Base-by-base conservation (phyloP, 2,797 vertebrate species). In the Phalloptychus januarius region DNA sequence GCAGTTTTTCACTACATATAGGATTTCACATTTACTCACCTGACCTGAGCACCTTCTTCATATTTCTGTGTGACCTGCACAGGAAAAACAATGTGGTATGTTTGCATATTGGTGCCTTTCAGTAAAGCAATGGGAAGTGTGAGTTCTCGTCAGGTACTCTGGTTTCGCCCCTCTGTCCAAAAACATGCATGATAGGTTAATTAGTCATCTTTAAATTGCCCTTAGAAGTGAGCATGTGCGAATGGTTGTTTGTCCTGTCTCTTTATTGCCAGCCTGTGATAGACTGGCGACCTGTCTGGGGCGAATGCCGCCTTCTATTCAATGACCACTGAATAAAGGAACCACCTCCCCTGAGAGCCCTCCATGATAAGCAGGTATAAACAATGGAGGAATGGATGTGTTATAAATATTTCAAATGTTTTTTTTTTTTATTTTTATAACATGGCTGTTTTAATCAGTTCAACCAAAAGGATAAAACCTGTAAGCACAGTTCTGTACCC, bases 401-500 rank as follows among this genome's bases (percentile, higher is more conserved):
- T 25, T 13, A 63, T 78, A 56, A 74, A 78, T 73, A 81, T 80
- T 88, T 87, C 8, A 75, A 78, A 79, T 76, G 42, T 74, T 77
- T 31, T 71, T 77, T 75, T 56, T 11, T 28, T 56, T 54, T 5
- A n/a, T 54, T 88, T 85, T 80, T 84, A 74, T 83, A 63, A 25
- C 48, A 2, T 56, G 33, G 36, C 75, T 69, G 72, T 85, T 89
- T 89, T 78, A 79, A 79, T 78, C 71, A 83, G 71, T 74, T 86
- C 48, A 81, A 77, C 75, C 75, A 69, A 77, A 86, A 89, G 82
- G 36, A 65, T 33, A 81, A 54, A 76, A 76, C 80, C 74, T 71
- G 76, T 25, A 6, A 89, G 79, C 75, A 42, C 72, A 12, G 78
- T 79, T 76, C 82, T 76, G 72, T 36, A 58, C 79, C 80, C 83